phyloP scores from a whole-genome alignment of 2,888 invertebrate species.

The Heliconius ethilla region DNA sequence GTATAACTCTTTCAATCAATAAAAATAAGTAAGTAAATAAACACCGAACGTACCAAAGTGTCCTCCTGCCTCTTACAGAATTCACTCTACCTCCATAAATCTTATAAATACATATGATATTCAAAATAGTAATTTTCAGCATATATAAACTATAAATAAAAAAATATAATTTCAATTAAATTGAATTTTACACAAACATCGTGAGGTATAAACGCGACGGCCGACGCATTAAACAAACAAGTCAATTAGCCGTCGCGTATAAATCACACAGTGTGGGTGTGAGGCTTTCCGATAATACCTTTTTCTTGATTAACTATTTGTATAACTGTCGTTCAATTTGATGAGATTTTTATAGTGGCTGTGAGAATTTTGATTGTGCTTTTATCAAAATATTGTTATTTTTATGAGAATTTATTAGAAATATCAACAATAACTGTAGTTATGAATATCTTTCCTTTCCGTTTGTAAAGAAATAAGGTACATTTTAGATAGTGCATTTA shows the following conservation, averaged over 20 bases:
- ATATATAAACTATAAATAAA: neutral
- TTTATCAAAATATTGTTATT: neutral
- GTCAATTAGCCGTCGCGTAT: constrained; percentile 57
- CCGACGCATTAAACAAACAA: constrained; percentile 45
- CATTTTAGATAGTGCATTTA: neutral
- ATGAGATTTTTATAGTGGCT: constrained; percentile 13
- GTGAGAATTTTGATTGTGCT: constrained; percentile 7
- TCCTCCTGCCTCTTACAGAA: too few species aligned
- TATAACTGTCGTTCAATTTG: constrained; percentile 29
- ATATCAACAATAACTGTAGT: neutral
- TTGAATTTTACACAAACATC: constrained; percentile 26
- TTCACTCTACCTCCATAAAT: too few species aligned
- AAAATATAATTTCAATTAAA: neutral
- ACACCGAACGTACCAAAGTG: too few species aligned
- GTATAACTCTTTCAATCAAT: too few species aligned
- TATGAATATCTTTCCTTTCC: neutral
- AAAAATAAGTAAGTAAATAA: too few species aligned
- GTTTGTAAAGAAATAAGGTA: neutral
- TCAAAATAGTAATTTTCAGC: neutral
- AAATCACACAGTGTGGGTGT: constrained; percentile 56
- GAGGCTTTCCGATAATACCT: constrained; percentile 44
- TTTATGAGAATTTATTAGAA: neutral
- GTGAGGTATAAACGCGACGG: constrained; percentile 38
- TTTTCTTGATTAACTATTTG: constrained; percentile 43
- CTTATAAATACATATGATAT: neutral